These are phyloP conservation scores for Chaetogeoica ovagalla DNA, from an alignment of 2,888 invertebrate genomes.

Conservation along the genomic window DNA sequence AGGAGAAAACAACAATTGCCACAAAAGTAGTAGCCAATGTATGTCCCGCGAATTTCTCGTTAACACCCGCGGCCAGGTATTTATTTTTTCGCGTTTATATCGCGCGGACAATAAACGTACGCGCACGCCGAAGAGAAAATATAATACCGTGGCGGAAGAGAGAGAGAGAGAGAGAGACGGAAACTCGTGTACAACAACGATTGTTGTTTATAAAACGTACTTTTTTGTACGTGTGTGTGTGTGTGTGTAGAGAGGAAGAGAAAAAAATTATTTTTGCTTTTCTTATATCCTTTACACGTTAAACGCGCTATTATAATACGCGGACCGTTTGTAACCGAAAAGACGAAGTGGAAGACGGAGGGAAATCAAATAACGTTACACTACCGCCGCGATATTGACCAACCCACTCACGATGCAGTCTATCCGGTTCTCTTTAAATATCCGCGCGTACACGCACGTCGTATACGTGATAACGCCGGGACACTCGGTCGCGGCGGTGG, in stretches of 20 bases:
- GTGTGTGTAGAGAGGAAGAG: no score
- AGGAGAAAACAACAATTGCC: not conserved
- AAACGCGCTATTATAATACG: not conserved
- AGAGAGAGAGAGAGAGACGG: not conserved
- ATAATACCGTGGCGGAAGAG: not conserved
- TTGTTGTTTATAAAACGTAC: constrained; percentile 17
- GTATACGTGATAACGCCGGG: not conserved
- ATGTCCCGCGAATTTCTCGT: constrained; percentile 32
- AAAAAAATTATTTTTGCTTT: no score
- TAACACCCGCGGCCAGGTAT: constrained; percentile 22
- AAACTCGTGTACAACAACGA: constrained; percentile 25
- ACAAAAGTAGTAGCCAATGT: not conserved
- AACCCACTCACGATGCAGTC: constrained; percentile 48
- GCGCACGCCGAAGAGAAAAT: constrained; percentile 5
- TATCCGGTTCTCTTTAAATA: constrained; percentile 49
- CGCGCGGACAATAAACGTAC: not conserved
- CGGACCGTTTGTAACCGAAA: constrained; percentile 18
- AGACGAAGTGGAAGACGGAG: constrained; percentile 17
- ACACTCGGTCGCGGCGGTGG: constrained; percentile 35
- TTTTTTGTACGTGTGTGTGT: not conserved
- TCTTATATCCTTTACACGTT: not conserved
- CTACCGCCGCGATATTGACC: constrained; percentile 46
- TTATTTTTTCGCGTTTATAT: not conserved
- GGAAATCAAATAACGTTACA: constrained; percentile 20
- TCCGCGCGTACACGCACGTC: not conserved